Evolutionary conservation across 2,113 vertebrate genomes (phyloP).

Genomic region (Ailuropoda melanoleuca): DNA sequence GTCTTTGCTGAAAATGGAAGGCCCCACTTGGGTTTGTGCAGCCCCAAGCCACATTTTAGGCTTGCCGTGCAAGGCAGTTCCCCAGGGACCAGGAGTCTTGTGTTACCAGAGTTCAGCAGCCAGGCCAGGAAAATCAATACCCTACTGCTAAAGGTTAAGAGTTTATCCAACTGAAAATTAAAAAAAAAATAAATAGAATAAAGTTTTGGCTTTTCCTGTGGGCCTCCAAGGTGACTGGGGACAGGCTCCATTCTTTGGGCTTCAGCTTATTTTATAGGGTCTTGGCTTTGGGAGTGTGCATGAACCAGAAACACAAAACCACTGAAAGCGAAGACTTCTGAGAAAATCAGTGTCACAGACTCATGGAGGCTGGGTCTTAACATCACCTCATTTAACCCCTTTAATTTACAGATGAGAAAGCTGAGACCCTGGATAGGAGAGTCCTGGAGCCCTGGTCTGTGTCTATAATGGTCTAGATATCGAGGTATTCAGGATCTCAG

Average conservation of each 20-base stretch:
- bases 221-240: conserved; percentile 71
- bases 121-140: conserved; percentile 86
- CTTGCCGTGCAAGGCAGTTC: background rate
- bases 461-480: background rate
- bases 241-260: background rate
- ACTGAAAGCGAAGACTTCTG: background rate
- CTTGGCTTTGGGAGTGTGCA: background rate
- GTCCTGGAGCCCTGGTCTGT: background rate
- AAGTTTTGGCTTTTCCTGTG: conserved; percentile 75
- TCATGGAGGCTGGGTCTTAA: background rate
- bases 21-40: conserved; percentile 75
- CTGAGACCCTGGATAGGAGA: background rate
- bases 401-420: background rate
- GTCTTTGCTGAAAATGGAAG: conserved; percentile 81
- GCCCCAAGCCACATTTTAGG: conserved; percentile 75
- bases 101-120: conserved; percentile 80
- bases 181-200: conserved; percentile 37
- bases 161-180: conserved; percentile 82
- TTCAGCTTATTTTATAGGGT: background rate
- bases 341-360: background rate
- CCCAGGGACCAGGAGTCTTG: conserved; percentile 33
- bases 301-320: background rate
- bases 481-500: background rate
- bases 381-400: background rate
- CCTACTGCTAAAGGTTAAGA: conserved; percentile 82